Evolutionary conservation across 2,888 invertebrate species (phyloP).

Genomic region (Ditula angustiorana): DNA sequence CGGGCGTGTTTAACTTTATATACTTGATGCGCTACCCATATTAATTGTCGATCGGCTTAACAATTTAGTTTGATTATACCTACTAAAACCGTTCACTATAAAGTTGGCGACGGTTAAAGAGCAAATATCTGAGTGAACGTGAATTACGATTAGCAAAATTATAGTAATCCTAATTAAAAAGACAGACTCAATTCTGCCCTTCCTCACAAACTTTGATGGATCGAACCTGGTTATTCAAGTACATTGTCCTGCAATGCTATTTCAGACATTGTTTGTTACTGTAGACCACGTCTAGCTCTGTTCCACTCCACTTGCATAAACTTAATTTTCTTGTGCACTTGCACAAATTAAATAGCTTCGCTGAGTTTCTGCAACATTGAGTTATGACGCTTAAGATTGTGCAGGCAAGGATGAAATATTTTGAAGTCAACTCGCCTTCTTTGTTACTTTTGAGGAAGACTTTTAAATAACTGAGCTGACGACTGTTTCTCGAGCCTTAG

Average conservation of each 20-base stretch:
- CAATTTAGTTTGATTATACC: no score
- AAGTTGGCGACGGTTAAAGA: no score
- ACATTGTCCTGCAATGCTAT: conserved; percentile 5
- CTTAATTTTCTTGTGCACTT: conserved; percentile 54
- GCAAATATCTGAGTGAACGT: no score
- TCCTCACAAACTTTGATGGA: conserved; percentile 1
- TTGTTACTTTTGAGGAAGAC: conserved; percentile 37
- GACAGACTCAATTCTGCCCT: background rate
- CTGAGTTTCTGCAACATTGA: conserved; percentile 44
- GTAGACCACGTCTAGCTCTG: conserved; percentile 27
- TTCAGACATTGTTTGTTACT: conserved; percentile 33
- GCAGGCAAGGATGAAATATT: conserved; percentile 43
- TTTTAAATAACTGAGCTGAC: conserved; percentile 40
- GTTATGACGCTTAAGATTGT: conserved; percentile 47
- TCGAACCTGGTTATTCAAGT: background rate
- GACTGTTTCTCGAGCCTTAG: conserved; percentile 29
- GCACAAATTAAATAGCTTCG: conserved; percentile 56
- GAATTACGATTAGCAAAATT: no score
- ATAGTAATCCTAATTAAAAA: no score
- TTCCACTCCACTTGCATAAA: conserved; percentile 46
- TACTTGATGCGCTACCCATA: background rate
- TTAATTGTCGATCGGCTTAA: background rate
- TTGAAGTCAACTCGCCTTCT: conserved; percentile 40
- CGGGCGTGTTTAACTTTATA: conserved; percentile 2
- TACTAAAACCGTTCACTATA: no score